Percentiles rank a stretch among this genome's conserved stretches.
These are phyloP conservation scores for Apis laboriosa DNA, from an alignment of 1,140 invertebrate genomes.

Conservation along the genomic window DNA sequence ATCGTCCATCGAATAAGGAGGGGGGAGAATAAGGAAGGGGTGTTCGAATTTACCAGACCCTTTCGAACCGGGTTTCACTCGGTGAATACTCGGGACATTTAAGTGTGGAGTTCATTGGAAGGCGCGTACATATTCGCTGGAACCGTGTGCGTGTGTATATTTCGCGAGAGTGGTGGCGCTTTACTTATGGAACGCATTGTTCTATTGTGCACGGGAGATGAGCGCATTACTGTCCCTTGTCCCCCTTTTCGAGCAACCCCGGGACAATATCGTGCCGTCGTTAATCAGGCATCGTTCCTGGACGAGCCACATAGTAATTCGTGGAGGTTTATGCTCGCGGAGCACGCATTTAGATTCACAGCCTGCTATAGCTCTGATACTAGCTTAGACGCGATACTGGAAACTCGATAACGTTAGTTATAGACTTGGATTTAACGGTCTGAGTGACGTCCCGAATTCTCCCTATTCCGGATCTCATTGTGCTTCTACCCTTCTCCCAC, in stretches of 20 bases:
- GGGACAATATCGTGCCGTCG: conserved; percentile 67
- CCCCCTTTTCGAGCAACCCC: conserved; percentile 67
- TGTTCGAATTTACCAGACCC: not conserved
- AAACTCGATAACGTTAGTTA: conserved; percentile 53
- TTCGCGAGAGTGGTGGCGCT: conserved; percentile 65
- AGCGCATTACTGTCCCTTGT: conserved; percentile 71
- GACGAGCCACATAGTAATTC: conserved; percentile 67
- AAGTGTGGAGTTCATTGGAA: conserved; percentile 42
- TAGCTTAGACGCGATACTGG: conserved; percentile 47
- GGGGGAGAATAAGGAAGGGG: no score
- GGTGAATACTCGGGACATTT: conserved; percentile 27
- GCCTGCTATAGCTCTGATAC: conserved; percentile 25
- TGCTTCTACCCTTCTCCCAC: not conserved
- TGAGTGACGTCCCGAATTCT: conserved; percentile 9
- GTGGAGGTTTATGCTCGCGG: conserved; percentile 57
- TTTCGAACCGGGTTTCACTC: not conserved
- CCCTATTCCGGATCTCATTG: conserved; percentile 2
- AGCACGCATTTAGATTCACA: conserved; percentile 47
- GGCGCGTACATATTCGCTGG: conserved; percentile 11
- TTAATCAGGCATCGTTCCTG: conserved; percentile 69
- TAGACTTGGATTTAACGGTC: conserved; percentile 37
- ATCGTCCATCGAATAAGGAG: not conserved
- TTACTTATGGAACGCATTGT: conserved; percentile 70
- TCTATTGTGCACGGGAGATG: conserved; percentile 69
- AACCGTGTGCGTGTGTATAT: conserved; percentile 30